Base-by-base conservation (phyloP, 2,888 invertebrate genomes). In the Drosophila gaucha region DNA sequence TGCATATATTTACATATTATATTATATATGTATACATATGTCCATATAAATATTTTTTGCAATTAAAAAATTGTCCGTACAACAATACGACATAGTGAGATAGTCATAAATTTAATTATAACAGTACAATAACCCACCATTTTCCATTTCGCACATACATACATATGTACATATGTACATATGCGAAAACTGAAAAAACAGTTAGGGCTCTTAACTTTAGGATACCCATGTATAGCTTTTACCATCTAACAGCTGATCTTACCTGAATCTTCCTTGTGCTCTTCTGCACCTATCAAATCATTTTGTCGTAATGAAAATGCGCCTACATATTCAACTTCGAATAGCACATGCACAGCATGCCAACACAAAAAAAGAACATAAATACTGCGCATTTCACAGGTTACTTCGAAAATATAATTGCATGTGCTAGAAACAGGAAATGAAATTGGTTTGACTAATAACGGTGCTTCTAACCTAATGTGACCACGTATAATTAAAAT, bases 231-330 rank as follows among this genome's bases (percentile, higher is more conserved):
- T 10, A 20, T 6, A 6, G 6, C 14, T 8, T 14, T 33, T 6
- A 33, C n/a, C 12, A 6, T 6, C 5, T 5, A n/a, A 26, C 3
- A 18, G 1, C 3, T 3, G 5, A 41, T 41, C 54, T 51, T 57
- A 74, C 74, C 74, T 20, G 18, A 24, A 20, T 63, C 44, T 5
- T 35, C 35, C 16, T 52, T 36, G 2, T 66, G 18, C 8, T 55
- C n/a, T 33, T 57, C 38, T 0, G 8, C 6, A 16, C 1, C n/a
- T 36, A 71, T 28, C 1, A 67, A 26, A 44, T 80, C 68, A 49
- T 80, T 82, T 30, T 86, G 58, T 0, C 85, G 64, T 14, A 77
- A 49, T 1, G 82, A 67, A 68, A 68, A 80, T 6, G 78, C 62
- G 5, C 26, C 22, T 6, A 49, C 49, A 26, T 33, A 14, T n/a